phyloP scores from a whole-genome alignment of 2,888 invertebrate species.

The Epirrhoe tristata region DNA sequence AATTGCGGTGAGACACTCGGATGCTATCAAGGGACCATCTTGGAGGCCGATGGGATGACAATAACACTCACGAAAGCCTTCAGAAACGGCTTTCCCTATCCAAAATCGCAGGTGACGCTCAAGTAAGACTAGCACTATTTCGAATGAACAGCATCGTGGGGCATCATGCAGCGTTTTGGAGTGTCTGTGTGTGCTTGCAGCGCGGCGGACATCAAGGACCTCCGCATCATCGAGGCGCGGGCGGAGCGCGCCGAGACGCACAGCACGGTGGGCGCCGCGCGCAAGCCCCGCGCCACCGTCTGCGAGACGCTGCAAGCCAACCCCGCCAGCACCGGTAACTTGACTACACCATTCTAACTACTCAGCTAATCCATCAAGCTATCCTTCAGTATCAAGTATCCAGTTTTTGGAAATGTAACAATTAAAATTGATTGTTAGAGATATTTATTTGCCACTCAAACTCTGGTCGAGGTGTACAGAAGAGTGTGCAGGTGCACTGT shows the following conservation, averaged over 20 bases:
- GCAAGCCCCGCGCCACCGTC: constrained; percentile 70
- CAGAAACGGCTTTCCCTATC: constrained; percentile 89
- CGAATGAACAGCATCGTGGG: neutral
- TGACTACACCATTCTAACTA: neutral
- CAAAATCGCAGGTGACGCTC: constrained; percentile 78
- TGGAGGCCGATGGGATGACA: constrained; percentile 88
- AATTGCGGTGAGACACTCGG: constrained; percentile 92
- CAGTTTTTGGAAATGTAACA: too few relatives aligned
- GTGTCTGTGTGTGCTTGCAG: constrained; percentile 63
- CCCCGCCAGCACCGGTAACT: constrained; percentile 56
- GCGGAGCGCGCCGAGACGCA: constrained; percentile 69
- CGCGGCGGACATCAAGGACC: constrained; percentile 89
- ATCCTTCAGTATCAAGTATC: too few relatives aligned
- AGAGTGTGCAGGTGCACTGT: too few relatives aligned
- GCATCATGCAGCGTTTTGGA: neutral
- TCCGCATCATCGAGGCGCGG: constrained; percentile 90
- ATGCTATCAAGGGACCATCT: constrained; percentile 92
- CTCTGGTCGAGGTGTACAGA: too few relatives aligned
- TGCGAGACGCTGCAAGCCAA: constrained; percentile 75
- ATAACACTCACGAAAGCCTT: constrained; percentile 93
- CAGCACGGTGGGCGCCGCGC: constrained; percentile 77
- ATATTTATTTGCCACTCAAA: too few relatives aligned
- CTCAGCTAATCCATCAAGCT: neutral
- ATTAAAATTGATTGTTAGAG: too few relatives aligned
- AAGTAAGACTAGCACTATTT: constrained; percentile 63